These are phyloP conservation scores for Synanthedon myopaeformis DNA, from an alignment of 2,888 invertebrate species.

Conservation along the genomic window DNA sequence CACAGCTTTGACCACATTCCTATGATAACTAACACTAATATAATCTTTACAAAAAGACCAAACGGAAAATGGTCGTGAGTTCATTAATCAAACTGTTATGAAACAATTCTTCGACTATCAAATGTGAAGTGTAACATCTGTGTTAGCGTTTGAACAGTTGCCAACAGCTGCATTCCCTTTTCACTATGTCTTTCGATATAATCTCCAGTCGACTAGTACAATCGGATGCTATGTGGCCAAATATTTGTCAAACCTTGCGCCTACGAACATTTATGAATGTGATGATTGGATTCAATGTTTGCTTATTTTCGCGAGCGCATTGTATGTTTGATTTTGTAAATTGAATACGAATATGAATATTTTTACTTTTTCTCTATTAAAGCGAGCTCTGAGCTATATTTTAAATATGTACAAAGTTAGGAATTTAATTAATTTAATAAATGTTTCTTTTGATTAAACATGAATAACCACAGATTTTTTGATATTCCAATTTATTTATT, in stretches of 20 bases:
- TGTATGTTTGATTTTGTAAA: background rate
- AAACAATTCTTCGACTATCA: slow-evolving; percentile 6
- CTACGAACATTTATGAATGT: background rate
- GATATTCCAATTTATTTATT: no score
- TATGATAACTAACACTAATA: no score
- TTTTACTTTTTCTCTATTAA: no score
- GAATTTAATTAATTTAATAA: no score
- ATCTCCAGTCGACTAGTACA: slow-evolving; percentile 16
- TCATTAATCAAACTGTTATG: slow-evolving; percentile 4
- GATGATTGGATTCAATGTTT: no score
- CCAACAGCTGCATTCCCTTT: slow-evolving; percentile 40
- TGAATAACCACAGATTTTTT: no score
- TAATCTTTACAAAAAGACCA: background rate
- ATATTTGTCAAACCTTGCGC: slow-evolving; percentile 5
- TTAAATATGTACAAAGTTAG: no score
- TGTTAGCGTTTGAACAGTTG: slow-evolving; percentile 38
- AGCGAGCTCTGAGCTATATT: no score
- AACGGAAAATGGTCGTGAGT: background rate
- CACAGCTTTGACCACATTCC: no score
- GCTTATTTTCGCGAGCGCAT: no score
- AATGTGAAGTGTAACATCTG: slow-evolving; percentile 7
- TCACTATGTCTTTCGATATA: slow-evolving; percentile 21
- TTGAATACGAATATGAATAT: background rate
- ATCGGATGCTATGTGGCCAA: slow-evolving; percentile 1
- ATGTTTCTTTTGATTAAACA: no score